Evolutionary conservation across 2,113 vertebrate genomes (phyloP), one percentile per base, ranked within the genome.

Genomic region (Chaetorhynchus papuensis): DNA sequence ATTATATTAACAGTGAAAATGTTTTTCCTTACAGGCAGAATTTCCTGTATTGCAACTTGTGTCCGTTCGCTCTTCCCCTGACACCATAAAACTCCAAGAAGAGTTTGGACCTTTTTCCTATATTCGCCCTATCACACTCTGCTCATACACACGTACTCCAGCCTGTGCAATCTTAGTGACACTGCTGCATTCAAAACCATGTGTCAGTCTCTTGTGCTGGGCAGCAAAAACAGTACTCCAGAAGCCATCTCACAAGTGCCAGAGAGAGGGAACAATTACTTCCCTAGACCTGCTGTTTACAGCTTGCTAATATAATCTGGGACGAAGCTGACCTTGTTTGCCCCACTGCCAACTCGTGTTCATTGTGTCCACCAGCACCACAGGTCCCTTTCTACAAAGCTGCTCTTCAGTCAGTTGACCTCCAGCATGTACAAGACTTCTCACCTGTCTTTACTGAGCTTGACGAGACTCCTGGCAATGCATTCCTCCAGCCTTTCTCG

Each of bases 71-170:
- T 81, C 35, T 63, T 87, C 12, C 5, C 4, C 56, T 50, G 13
- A 6, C 52, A 78, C 16, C 41, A 35, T 13, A 54, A 9, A 54
- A 8, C 21, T 63, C 42, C 30, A 66, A 84, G 56, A 70, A 61
- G 44, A 77, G 35, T 14, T 50, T 87, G 64, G 17, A 65, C 70
- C 37, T 81, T 52, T 69, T 74, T 33, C 33, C 47, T 78, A 1
- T 42, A 54, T 26, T 52, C 0, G 1, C 14, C 4, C 35, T 19
- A 82, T 39, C 30, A 70, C 0, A 1, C 2, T 41, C 3, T 14
- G 59, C 28, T 83, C 22, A 56, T 18, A 45, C 6, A 11, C 41
- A 49, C 1, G 1, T 45, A 33, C 47, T 85, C 24, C 22, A 83
- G 45, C 26, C 20, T 23, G 9, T 28, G 22, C 8, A 6, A 93